Percentiles rank a stretch among this genome's conserved stretches.
These are phyloP conservation scores for Gopherus evgoodei DNA, from an alignment of 2,113 vertebrate genomes.

Conservation along the genomic window DNA sequence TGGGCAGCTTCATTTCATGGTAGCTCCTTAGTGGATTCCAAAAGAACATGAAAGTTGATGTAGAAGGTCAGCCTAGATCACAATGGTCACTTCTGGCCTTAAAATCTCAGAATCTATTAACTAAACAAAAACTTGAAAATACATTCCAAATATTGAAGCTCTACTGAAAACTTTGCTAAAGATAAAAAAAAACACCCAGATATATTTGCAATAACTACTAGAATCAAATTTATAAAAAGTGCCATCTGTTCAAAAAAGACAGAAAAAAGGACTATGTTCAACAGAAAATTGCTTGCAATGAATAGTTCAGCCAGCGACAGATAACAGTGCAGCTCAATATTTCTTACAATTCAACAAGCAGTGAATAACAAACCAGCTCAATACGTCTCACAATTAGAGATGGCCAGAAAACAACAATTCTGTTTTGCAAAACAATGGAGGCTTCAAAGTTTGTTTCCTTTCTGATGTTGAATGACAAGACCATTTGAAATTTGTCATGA, in stretches of 20 bases:
- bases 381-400: background rate
- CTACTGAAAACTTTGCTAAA: constrained; percentile 14
- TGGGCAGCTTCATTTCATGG: background rate
- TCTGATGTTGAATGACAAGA: background rate
- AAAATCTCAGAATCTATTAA: constrained; percentile 1
- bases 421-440: background rate
- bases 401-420: background rate
- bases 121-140: background rate
- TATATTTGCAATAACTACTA: constrained; percentile 23
- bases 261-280: constrained; percentile 26
- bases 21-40: background rate
- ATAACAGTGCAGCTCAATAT: constrained; percentile 28
- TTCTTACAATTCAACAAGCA: background rate
- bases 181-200: background rate
- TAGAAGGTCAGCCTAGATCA: background rate
- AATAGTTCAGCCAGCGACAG: constrained; percentile 47
- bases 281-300: constrained; percentile 1
- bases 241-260: constrained; percentile 29
- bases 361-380: background rate
- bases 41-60: background rate
- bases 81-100: background rate
- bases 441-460: background rate
- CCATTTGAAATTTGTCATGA: background rate
- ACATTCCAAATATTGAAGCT: constrained; percentile 10
- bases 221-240: constrained; percentile 30